Percentiles rank a stretch among this genome's conserved stretches.
These are phyloP conservation scores for Chalcosyrphus nemorum DNA, from an alignment of 2,888 invertebrate genomes.

Conservation along the genomic window DNA sequence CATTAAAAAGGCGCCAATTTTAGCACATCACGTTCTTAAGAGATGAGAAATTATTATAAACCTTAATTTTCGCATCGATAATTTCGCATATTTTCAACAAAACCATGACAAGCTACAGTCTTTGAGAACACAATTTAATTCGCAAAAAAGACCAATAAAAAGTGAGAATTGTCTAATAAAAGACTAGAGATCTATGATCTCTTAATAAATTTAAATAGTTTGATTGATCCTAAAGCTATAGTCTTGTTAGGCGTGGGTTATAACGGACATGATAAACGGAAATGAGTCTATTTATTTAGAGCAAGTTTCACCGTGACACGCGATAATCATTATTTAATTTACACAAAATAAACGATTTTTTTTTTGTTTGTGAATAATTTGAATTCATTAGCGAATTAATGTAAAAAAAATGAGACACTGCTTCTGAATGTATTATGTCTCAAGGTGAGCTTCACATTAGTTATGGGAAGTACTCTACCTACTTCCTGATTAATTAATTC, in stretches of 20 bases:
- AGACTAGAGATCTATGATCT: not conserved
- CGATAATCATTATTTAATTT: not conserved
- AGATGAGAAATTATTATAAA: not conserved
- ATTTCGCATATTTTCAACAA: not conserved
- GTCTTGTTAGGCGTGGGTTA: not conserved
- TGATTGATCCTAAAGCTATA: not conserved
- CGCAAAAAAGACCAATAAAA: too few species aligned
- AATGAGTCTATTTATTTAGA: not conserved
- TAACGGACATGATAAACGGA: not conserved
- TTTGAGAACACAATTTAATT: too few species aligned
- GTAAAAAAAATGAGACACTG: not conserved
- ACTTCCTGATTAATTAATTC: not conserved
- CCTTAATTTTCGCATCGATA: not conserved
- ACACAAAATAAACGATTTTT: not conserved
- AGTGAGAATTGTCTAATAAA: not conserved
- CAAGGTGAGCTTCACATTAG: not conserved
- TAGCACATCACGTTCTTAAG: not conserved
- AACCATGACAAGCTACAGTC: not conserved
- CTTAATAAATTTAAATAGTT: not conserved
- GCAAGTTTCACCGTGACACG: not conserved
- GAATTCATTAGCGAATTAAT: not conserved
- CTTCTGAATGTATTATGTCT: not conserved
- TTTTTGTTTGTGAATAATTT: not conserved
- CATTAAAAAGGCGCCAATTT: not conserved
- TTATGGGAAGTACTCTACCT: not conserved